phyloP scores from a whole-genome alignment of 2,888 invertebrate species.

The Ichneumoninae sp. region DNA sequence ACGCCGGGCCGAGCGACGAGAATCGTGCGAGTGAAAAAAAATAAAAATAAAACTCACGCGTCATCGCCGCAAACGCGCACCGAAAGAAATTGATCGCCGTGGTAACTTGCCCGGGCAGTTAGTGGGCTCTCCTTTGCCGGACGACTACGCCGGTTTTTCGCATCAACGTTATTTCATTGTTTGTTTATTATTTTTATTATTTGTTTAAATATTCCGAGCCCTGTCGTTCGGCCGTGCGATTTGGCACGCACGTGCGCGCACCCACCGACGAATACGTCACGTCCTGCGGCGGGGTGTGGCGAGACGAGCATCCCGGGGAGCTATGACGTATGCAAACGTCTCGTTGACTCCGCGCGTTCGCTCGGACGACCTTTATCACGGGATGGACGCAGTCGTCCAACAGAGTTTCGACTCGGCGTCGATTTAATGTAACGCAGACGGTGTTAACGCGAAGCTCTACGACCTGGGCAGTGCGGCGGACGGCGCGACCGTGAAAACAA shows the following conservation, averaged over 20 bases:
- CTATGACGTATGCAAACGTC: conserved; percentile 50
- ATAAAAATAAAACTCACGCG: neutral
- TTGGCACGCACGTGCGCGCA: conserved; percentile 62
- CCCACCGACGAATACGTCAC: conserved; percentile 48
- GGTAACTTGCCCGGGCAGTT: no score
- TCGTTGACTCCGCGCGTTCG: neutral
- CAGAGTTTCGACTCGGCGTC: neutral
- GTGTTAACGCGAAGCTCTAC: neutral
- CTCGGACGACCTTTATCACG: neutral
- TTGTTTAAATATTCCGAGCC: neutral
- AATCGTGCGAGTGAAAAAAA: neutral
- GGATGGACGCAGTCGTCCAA: neutral
- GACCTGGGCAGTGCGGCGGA: neutral
- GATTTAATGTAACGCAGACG: neutral
- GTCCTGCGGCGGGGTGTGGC: conserved; percentile 63
- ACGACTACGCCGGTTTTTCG: neutral
- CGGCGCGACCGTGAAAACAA: neutral
- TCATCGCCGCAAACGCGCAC: no score
- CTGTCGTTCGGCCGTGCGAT: neutral
- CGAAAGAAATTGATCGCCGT: no score
- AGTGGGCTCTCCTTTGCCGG: neutral
- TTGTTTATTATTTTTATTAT: neutral
- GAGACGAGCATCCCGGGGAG: conserved; percentile 46
- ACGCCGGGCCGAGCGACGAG: neutral
- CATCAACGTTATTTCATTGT: neutral